Conservation (phyloP, 2,888 invertebrate genomes). For the Polydrusus cervinus region DNA sequence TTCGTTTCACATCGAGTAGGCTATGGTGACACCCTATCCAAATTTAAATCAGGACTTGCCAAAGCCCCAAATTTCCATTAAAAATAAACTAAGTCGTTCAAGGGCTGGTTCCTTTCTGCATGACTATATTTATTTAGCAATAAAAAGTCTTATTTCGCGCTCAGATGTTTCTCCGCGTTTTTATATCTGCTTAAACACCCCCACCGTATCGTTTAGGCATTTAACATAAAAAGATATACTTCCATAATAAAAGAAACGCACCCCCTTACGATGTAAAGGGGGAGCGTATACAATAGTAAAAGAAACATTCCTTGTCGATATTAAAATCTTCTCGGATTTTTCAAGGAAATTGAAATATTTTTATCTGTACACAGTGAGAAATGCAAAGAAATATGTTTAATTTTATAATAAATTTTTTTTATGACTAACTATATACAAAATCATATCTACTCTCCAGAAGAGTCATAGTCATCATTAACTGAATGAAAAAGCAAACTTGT, state of each 20-base stretch:
- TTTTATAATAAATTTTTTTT: neutral
- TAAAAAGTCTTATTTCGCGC: conserved; percentile 13
- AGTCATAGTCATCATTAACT: too few species aligned
- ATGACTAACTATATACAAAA: too few species aligned
- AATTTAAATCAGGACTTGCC: neutral
- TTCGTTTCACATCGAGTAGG: too few species aligned
- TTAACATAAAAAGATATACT: conserved; percentile 27
- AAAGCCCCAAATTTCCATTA: neutral
- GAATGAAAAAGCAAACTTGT: too few species aligned
- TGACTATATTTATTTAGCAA: conserved; percentile 9
- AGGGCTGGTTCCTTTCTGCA: neutral
- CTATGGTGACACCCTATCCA: neutral
- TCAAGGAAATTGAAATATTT: conserved; percentile 52
- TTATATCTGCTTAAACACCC: conserved; percentile 15
- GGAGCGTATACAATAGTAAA: conserved; percentile 18
- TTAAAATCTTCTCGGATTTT: conserved; percentile 31
- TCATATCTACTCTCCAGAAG: too few species aligned
- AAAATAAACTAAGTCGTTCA: neutral
- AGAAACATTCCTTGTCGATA: conserved; percentile 35
- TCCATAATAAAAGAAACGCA: conserved; percentile 1
- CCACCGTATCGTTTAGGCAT: conserved; percentile 23
- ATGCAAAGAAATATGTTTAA: conserved; percentile 28
- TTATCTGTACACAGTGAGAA: conserved; percentile 19
- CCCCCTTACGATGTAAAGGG: neutral
- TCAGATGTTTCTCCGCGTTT: conserved; percentile 19